Percentiles rank a stretch among this genome's conserved stretches.
These are phyloP conservation scores for Vultur gryphus DNA, from an alignment of 2,797 vertebrate genomes.

Conservation along the genomic window DNA sequence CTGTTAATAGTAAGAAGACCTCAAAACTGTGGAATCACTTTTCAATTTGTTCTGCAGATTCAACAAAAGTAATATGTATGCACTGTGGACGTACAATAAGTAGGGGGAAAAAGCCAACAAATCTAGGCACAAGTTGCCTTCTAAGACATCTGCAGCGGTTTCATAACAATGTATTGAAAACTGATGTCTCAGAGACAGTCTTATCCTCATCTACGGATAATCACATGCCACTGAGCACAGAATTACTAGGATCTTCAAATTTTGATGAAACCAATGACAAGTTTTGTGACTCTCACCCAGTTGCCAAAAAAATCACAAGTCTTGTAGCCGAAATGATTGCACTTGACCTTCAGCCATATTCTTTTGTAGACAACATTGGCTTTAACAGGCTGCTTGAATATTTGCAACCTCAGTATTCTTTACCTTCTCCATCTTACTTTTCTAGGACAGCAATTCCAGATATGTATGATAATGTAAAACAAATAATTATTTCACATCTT, in stretches of 20 bases:
- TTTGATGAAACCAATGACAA: conserved; percentile 82
- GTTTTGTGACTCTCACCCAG: conserved; percentile 90
- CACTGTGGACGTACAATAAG: conserved; percentile 98
- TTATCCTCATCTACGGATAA: conserved; percentile 75
- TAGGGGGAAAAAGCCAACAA: conserved; percentile 96
- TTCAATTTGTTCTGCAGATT: conserved; percentile 90
- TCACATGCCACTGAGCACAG: conserved; percentile 75
- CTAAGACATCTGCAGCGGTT: conserved; percentile 95
- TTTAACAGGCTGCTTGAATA: conserved; percentile 91
- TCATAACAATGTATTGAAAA: conserved; percentile 89
- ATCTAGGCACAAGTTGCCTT: conserved; percentile 95
- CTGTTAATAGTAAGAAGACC: conserved; percentile 93
- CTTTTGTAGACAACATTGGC: conserved; percentile 92
- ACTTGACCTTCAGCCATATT: conserved; percentile 97
- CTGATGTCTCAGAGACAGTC: conserved; percentile 82
- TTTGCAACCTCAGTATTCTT: conserved; percentile 93
- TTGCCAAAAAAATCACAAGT: conserved; percentile 98
- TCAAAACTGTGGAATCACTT: conserved; percentile 99
- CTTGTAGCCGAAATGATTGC: conserved; percentile 98
- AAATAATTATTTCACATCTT: conserved; percentile 87
- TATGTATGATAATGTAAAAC: conserved; percentile 93
- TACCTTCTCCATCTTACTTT: conserved; percentile 92
- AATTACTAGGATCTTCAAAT: conserved; percentile 77
- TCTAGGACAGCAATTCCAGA: conserved; percentile 95
- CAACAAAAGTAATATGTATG: conserved; percentile 95